phyloP scores from a whole-genome alignment of 2,888 invertebrate species.

The Gari tellinella region DNA sequence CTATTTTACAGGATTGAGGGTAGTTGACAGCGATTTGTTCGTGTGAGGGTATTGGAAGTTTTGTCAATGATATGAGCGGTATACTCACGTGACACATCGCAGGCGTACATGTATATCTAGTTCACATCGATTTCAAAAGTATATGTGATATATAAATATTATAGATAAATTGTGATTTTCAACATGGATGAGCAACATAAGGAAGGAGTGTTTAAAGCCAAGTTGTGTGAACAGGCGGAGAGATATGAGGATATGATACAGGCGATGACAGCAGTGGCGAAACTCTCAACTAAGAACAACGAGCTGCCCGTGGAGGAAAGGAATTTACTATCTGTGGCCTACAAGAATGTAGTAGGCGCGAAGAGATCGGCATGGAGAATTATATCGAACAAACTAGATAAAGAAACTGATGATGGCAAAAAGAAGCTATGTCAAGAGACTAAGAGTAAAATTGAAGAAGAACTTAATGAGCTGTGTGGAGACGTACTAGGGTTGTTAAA shows the following conservation, averaged over 20 bases:
- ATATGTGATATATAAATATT: too few relatives aligned
- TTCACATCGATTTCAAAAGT: too few relatives aligned
- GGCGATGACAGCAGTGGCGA: conserved; percentile 88
- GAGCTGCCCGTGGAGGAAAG: conserved; percentile 97
- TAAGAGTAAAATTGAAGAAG: conserved; percentile 99
- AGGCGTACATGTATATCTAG: too few relatives aligned
- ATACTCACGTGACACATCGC: too few relatives aligned
- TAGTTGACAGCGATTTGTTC: too few relatives aligned
- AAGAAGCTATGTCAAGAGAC: conserved; percentile 93
- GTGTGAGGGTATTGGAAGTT: too few relatives aligned
- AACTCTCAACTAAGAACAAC: conserved; percentile 87
- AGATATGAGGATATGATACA: conserved; percentile 99
- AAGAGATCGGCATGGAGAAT: conserved; percentile 99
- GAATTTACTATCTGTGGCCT: conserved; percentile 98
- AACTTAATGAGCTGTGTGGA: conserved; percentile 99
- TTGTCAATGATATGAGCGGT: too few relatives aligned
- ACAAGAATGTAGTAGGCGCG: conserved; percentile 99
- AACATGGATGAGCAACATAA: too few relatives aligned
- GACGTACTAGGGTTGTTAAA: conserved; percentile 99
- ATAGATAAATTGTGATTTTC: too few relatives aligned
- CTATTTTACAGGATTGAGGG: too few relatives aligned
- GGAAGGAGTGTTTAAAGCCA: conserved; percentile 89
- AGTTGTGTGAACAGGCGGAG: conserved; percentile 99
- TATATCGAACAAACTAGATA: conserved; percentile 98
- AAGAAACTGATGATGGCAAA: conserved; percentile 41